Evolutionary conservation across 2,797 vertebrate species (phyloP), one percentile per base, ranked within the genome.

Genomic region (Remorina albescens): DNA sequence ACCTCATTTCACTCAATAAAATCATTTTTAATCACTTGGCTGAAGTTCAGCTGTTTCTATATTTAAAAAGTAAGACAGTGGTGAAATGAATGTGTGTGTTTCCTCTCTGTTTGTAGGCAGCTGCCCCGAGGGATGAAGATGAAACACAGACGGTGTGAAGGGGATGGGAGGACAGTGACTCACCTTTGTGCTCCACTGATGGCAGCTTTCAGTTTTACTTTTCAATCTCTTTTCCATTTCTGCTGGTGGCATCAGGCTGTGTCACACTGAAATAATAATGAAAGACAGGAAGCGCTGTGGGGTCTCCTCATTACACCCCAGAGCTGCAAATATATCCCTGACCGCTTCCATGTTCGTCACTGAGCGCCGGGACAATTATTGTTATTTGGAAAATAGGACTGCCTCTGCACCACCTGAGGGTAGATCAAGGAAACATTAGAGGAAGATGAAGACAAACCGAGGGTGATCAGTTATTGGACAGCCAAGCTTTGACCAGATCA

Each of bases 211-310:
- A 66, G 78, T 77, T 77, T 61, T 25, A 25, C 55, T 64, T 67
- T 50, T 79, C 73, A 71, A 25, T 88, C 75, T 68, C 57, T 64
- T 70, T 66, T 58, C 56, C 55, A n/a, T 28, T 37, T 74, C 54
- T 76, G 67, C 46, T 51, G 54, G 58, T 81, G 79, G 80, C 85
- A 85, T 72, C 63, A 51, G 57, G 58, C 71, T 70, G 79, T 85
- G 85, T 84, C 77, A 69, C 42, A n/a, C 77, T 89, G 84, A 87
- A 89, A 87, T 84, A 90, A 85, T 86, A 77, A 88, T 78, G 83
- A 82, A 83, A 78, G 74, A 86, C 72, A 18, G 65, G 68, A 72
- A 50, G 51, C 41, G 67, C 71, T 71, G 81, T 81, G 53, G 79
- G 74, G 76, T 66, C 63, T 49, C n/a, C 71, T 81, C 74, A 74